Conservation (phyloP, 2,888 invertebrate species). For the Heliconius ethilla region DNA sequence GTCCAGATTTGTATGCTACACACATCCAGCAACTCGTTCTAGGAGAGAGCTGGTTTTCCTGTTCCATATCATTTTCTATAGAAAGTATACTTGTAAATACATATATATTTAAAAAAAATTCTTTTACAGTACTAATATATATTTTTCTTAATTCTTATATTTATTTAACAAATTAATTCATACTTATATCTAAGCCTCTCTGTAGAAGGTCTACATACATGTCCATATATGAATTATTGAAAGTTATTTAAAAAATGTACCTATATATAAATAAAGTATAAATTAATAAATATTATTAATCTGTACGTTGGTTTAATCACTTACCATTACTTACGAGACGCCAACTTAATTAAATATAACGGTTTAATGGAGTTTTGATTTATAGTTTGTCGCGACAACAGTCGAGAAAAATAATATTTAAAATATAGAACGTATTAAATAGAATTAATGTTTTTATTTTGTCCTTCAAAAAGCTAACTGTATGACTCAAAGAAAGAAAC, state of each 20-base stretch:
- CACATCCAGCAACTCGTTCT: slow-evolving; percentile 57
- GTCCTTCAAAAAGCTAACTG: not conserved
- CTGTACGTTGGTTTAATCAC: not conserved
- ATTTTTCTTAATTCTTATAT: not conserved
- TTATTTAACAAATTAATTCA: not conserved
- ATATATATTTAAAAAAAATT: slow-evolving; percentile 9
- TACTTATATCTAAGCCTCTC: no score
- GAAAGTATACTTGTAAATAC: slow-evolving; percentile 52
- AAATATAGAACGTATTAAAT: not conserved
- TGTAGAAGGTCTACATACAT: no score
- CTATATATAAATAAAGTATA: not conserved
- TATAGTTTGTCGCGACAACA: not conserved
- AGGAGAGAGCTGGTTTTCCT: slow-evolving; percentile 72
- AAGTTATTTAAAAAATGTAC: not conserved
- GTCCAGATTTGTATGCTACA: slow-evolving; percentile 64
- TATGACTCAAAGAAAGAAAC: not conserved
- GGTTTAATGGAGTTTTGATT: slow-evolving; percentile 7
- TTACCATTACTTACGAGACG: not conserved
- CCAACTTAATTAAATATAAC: not conserved
- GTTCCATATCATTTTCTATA: slow-evolving; percentile 57
- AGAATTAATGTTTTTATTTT: not conserved
- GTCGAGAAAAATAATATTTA: not conserved
- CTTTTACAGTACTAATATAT: not conserved
- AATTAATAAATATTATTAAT: not conserved
- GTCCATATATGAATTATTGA: not conserved